Base-by-base conservation (phyloP, 2,888 invertebrate genomes). In the Andrena hattorfiana region DNA sequence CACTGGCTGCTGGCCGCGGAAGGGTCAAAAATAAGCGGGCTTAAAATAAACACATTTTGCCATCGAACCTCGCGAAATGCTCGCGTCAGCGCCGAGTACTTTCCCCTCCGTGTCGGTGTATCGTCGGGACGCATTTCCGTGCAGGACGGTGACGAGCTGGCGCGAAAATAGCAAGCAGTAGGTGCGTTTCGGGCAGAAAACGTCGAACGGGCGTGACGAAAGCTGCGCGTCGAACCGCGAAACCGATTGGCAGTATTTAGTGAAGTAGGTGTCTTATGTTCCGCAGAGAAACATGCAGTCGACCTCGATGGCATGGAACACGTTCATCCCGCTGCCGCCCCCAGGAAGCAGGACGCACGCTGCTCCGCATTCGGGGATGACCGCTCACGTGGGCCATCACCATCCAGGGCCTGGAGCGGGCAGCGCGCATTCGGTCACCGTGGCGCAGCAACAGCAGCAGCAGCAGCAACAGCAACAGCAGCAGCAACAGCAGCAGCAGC, bases 211-310 rank as follows among this genome's bases (percentile, higher is more conserved):
- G 70, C 77, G 79, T 59, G 56, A 79, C 67, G 42, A 63, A 23
- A 5, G 2, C 51, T 20, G 32, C 69, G 13, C 23, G 30, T 28
- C 70, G 35, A 49, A 60, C 20, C 51, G 69, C 35, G 73, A 80
- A 83, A 82, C 28, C 64, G 85, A 80, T 86, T 88, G 91, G 90
- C 92, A 91, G 91, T 93, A 91, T 93, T 92, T 90, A 93, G 92
- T 93, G 92, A 93, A 93, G 92, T 92, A 94, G 93, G 91, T 91
- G 90, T 91, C 92, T 93, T 92, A 93, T 92, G 87, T 87, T 89
- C 91, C 91, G 85, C 94, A 94, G 94, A 93, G 93, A 90, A 93
- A 92, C 85, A 92, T 94, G 93, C 93, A 92, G 86, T 90, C 93
- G 83, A 91, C 92, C 82, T 90, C 92, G 86, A 92, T 93, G 92